Evolutionary conservation across 2,888 invertebrate species (phyloP).

Genomic region (Catocala sponsa): DNA sequence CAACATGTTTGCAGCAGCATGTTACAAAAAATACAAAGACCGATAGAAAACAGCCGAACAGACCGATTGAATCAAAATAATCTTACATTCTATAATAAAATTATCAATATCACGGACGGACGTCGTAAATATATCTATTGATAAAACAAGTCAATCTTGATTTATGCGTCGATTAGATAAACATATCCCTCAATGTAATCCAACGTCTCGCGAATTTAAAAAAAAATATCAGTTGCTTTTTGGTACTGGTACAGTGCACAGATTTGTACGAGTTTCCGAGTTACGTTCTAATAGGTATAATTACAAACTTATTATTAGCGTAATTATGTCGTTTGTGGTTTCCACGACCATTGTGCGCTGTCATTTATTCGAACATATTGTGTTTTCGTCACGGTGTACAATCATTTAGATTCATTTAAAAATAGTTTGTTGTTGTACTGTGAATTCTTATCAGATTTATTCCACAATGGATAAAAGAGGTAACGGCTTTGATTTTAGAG

Average conservation of each 20-base stretch:
- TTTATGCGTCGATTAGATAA: constrained; percentile 65
- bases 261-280: constrained; percentile 1
- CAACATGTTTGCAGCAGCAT: too few relatives aligned
- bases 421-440: constrained; percentile 3
- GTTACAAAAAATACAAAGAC: too few relatives aligned
- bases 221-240: constrained; percentile 25
- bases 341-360: constrained; percentile 9
- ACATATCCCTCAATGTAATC: constrained; percentile 33
- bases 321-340: constrained; percentile 17
- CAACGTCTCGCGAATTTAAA: constrained; percentile 41
- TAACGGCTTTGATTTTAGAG: constrained; percentile 15
- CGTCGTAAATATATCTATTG: constrained; percentile 55
- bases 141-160: constrained; percentile 68
- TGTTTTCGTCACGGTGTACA: background rate
- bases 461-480: constrained; percentile 10
- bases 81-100: constrained; percentile 1
- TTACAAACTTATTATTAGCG: constrained; percentile 6
- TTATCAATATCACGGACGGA: constrained; percentile 19
- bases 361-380: constrained; percentile 9
- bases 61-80: background rate
- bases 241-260: constrained; percentile 12
- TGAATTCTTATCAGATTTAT: constrained; percentile 9
- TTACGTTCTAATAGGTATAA: constrained; percentile 16
- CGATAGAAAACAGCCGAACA: background rate
- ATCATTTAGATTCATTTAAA: constrained; percentile 4